Conservation (phyloP, 1,140 invertebrate genomes). For the Drosophila eugracilis region DNA sequence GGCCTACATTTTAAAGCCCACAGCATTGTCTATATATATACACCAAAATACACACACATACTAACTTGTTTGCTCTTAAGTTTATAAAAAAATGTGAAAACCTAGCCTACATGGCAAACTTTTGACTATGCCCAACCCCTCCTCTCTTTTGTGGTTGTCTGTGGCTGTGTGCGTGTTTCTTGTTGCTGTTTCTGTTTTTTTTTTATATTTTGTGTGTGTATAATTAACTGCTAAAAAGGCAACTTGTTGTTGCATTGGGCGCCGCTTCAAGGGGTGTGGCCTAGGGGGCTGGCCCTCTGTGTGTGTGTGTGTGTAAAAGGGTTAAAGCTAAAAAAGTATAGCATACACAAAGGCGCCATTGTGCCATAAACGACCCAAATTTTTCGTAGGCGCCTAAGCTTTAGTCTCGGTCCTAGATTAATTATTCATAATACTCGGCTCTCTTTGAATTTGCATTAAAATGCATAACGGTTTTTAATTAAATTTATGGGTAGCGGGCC, state of each 20-base stretch:
- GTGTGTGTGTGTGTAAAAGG: conserved; percentile 44
- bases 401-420: conserved; percentile 53
- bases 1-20: conserved; percentile 45
- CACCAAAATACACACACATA: conserved; percentile 12
- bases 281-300: conserved; percentile 2
- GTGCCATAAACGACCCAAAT: conserved; percentile 76
- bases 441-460: conserved; percentile 59
- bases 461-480: conserved; percentile 65
- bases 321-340: conserved; percentile 76
- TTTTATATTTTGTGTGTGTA: conserved; percentile 44
- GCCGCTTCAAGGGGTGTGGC: conserved; percentile 50
- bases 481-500: conserved; percentile 40
- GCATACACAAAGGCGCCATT: conserved; percentile 82
- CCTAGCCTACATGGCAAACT: conserved; percentile 68
- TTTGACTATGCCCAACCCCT: conserved; percentile 52
- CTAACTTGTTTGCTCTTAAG: conserved; percentile 29
- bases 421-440: conserved; percentile 71
- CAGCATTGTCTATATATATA: conserved; percentile 32
- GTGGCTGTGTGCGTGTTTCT: conserved; percentile 2
- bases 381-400: conserved; percentile 33
- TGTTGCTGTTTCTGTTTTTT: conserved; percentile 21
- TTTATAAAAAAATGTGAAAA: conserved; percentile 47
- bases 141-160: conserved; percentile 7
- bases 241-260: conserved; percentile 77
- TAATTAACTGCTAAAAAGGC: conserved; percentile 81